A percentile compares a stretch with the other conserved stretches of the same genome.
These are phyloP conservation scores for Parelbella ahira DNA, from an alignment of 2,888 invertebrate species.

Conservation along the genomic window DNA sequence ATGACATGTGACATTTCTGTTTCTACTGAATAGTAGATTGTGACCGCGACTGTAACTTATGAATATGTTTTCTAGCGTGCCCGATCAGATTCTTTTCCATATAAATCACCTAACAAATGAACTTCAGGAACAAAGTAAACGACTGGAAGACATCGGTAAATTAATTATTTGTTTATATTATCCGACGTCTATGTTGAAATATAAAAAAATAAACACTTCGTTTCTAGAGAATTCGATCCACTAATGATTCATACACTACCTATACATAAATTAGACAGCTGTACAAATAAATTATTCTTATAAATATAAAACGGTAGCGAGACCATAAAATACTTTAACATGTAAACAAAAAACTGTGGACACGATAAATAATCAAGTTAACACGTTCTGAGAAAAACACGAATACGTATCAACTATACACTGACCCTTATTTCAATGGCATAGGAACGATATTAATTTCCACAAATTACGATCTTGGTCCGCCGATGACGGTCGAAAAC, in stretches of 20 bases:
- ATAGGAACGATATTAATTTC: not conserved
- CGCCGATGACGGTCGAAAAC: constrained; percentile 1
- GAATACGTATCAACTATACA: not conserved
- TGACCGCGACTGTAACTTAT: too few species aligned
- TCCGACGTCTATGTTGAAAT: too few species aligned
- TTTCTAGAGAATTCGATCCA: not conserved
- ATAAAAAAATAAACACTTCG: too few species aligned
- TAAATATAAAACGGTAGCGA: constrained; percentile 16
- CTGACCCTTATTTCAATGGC: not conserved
- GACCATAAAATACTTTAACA: constrained; percentile 16
- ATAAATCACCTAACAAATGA: too few species aligned
- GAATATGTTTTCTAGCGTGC: too few species aligned
- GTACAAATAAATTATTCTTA: constrained; percentile 16
- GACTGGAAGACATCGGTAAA: too few species aligned
- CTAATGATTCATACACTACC: constrained; percentile 8
- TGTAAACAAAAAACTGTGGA: constrained; percentile 18
- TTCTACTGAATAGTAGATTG: too few species aligned
- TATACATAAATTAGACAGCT: constrained; percentile 4
- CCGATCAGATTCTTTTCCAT: too few species aligned
- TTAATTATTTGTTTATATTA: too few species aligned
- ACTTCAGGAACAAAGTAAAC: too few species aligned
- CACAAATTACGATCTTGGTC: not conserved
- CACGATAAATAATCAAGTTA: constrained; percentile 33
- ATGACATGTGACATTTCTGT: too few species aligned
- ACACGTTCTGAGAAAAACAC: constrained; percentile 31